These are phyloP conservation scores for Mesorhabditis belari DNA, from an alignment of 2,888 invertebrate genomes.

Conservation along the genomic window DNA sequence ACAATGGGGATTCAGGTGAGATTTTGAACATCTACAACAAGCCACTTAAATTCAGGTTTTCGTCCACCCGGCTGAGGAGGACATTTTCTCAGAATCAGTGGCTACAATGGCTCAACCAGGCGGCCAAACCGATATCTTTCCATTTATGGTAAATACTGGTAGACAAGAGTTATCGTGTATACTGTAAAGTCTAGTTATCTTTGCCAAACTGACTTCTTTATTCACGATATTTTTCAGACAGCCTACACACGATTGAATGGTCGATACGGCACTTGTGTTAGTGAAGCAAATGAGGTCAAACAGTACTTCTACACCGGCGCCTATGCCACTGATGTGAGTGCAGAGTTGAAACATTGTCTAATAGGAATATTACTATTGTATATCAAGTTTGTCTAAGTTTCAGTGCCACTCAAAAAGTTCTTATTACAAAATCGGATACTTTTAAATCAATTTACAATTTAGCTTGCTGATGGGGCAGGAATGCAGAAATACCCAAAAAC, in stretches of 20 bases:
- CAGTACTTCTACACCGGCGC: constrained; percentile 30
- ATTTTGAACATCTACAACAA: neutral
- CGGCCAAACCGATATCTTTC: constrained; percentile 13
- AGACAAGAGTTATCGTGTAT: too few species aligned
- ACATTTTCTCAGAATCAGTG: constrained; percentile 33
- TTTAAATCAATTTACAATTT: too few species aligned
- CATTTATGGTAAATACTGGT: constrained; percentile 10
- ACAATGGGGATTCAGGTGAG: constrained; percentile 17
- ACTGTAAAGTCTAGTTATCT: too few species aligned
- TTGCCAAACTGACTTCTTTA: too few species aligned
- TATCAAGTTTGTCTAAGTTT: too few species aligned
- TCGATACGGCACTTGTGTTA: constrained; percentile 26
- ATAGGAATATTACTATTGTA: neutral
- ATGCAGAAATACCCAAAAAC: too few species aligned
- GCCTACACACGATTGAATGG: constrained; percentile 27
- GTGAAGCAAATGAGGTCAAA: constrained; percentile 21
- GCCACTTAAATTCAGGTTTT: too few species aligned
- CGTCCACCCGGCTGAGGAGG: constrained; percentile 23
- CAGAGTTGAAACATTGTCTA: neutral
- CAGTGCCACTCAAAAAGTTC: too few species aligned
- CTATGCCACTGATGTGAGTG: constrained; percentile 31
- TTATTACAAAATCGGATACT: too few species aligned
- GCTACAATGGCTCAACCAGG: constrained; percentile 25
- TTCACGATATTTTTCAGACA: constrained; percentile 13
- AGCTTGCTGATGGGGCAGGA: too few species aligned